Base-by-base conservation (phyloP, 2,113 vertebrate genomes). In the Eublepharis macularius region DNA sequence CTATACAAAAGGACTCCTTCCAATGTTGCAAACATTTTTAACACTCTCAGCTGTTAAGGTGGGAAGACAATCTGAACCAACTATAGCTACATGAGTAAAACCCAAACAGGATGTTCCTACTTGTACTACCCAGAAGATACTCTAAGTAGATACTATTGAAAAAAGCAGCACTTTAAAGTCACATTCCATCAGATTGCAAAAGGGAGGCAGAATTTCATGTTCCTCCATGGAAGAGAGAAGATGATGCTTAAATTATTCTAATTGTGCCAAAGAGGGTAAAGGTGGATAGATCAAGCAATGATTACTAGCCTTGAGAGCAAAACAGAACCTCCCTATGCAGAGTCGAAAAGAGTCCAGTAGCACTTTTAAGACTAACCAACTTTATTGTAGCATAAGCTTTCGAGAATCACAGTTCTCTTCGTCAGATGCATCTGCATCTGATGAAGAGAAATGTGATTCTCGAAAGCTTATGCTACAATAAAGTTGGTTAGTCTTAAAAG, bases 1-100 rank as follows among this genome's bases (percentile, higher is more conserved):
- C 63, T 70, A 36, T 1, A 4, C 43, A 70, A 63, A 7, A 45
- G 68, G 69, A 9, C 11, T 51, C 1, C 1, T 0, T 10, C 0
- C 1, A 45, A 26, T 57, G 17, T 36, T 76, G 49, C 70, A 66
- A 81, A 47, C 39, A 32, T 57, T 65, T n/a, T 26, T 43, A 66
- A n/a, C 76, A 19, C 4, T 63, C 60, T 63, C 47, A 45, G 39
- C 68, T 29, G 4, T 43, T 70, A 12, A 65, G 14, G 6, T 10
- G 17, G 36, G n/a, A 73, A 73, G 43, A 34, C 1, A 43, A 9
- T 32, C 45, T 3, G 4, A 43, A 13, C 12, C 19, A 51, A 43
- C 24, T 76, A 57, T 51, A 7, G 29, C 43, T 9, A n/a, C 66
- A 29, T 43, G 36, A 54, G 26, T 2, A 65, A 13, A 13, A 34